Conservation (phyloP, 1,140 invertebrate species). For the Cherax quadricarinatus region DNA sequence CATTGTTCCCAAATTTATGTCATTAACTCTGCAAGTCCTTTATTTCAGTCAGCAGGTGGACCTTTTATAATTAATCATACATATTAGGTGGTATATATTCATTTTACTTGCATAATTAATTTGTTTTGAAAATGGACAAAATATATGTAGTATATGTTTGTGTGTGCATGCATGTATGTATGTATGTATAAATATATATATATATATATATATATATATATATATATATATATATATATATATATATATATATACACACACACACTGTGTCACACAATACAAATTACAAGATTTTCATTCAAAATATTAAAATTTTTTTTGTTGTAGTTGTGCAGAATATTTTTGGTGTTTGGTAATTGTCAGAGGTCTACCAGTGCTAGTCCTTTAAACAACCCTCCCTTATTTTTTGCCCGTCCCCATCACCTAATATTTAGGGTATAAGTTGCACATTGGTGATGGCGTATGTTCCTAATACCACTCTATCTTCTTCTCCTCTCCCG, state of each 20-base stretch:
- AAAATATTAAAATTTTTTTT: background rate
- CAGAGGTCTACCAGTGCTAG: constrained; percentile 44
- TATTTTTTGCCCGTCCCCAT: constrained; percentile 51
- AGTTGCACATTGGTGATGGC: constrained; percentile 67
- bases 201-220: no score
- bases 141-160: no score
- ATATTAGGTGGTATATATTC: background rate
- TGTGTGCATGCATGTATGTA: no score
- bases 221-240: no score
- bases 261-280: background rate
- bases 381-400: constrained; percentile 53
- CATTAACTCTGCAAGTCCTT: constrained; percentile 40
- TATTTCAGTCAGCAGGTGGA: constrained; percentile 47
- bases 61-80: background rate
- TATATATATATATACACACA: no score
- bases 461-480: constrained; percentile 70
- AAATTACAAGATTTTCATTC: background rate
- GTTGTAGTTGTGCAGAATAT: background rate
- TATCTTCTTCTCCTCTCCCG: constrained; percentile 68
- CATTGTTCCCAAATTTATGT: constrained; percentile 39
- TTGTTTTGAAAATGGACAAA: background rate
- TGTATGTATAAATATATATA: no score
- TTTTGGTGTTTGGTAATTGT: background rate
- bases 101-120: background rate
- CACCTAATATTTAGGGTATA: constrained; percentile 62